Percentiles rank a stretch among this genome's conserved stretches.
Evolutionary conservation across 30 jellyfish, hydroid and myxozoan species (phyloP).

Genomic region (Nemopilema nomurai): DNA sequence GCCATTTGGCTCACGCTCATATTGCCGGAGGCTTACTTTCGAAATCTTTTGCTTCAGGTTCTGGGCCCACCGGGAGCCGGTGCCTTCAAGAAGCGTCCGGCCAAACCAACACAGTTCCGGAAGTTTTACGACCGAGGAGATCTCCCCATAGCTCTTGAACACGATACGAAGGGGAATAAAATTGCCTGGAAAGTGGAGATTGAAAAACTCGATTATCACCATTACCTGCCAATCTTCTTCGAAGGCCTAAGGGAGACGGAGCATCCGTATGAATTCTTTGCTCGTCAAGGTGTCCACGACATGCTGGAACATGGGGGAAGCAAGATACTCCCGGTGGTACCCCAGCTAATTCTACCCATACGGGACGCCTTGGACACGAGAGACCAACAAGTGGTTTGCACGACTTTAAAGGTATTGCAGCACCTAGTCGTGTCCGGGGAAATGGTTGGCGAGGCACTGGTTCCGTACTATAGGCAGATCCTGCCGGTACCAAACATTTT

Average conservation of each 20-base stretch:
- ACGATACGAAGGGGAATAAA: conserved; percentile 95
- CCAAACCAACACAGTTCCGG: conserved; percentile 75
- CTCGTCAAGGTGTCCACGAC: conserved; percentile 97
- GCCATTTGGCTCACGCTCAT: too few species aligned
- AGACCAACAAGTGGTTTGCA: conserved; percentile 81
- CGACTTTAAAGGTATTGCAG: conserved; percentile 84
- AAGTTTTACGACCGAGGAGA: conserved; percentile 97
- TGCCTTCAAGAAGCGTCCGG: conserved; percentile 78
- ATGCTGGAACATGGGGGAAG: conserved; percentile 96
- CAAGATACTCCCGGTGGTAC: conserved; percentile 86
- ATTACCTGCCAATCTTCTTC: conserved; percentile 90
- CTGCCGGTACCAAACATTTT: conserved; percentile 85
- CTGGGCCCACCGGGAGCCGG: conserved; percentile 82
- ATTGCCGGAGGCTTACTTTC: too few species aligned
- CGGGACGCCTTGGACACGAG: conserved; percentile 94
- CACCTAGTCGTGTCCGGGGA: conserved; percentile 87
- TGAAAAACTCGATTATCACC: conserved; percentile 90
- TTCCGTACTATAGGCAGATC: conserved; percentile 94
- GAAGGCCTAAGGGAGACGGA: conserved; percentile 87
- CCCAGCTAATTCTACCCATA: conserved; percentile 91
- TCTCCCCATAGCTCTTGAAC: conserved; percentile 93
- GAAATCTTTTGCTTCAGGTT: conserved; percentile 32
- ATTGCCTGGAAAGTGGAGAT: conserved; percentile 98
- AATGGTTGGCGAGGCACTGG: conserved; percentile 91
- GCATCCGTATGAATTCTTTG: conserved; percentile 91